These are phyloP conservation scores for Acyrthosiphon pisum DNA, from an alignment of 1,140 invertebrate species.

Conservation along the genomic window DNA sequence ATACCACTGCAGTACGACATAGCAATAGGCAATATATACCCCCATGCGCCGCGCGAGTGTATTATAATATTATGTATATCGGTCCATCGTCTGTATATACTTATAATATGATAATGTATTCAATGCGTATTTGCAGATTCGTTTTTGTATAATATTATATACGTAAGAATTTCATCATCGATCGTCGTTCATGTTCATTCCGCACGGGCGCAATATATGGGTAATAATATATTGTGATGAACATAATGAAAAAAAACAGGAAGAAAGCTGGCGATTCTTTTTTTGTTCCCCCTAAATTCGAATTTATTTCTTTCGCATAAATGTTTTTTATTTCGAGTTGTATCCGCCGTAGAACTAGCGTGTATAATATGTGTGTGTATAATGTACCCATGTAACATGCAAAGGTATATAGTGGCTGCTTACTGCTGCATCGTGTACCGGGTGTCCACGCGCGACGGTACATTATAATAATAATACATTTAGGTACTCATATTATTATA, in stretches of 20 bases:
- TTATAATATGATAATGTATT: constrained; percentile 19
- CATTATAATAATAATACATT: neutral
- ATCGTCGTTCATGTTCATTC: neutral
- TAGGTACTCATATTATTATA: neutral
- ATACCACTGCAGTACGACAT: neutral
- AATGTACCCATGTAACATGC: neutral
- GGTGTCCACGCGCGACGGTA: too few species aligned
- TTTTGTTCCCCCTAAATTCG: neutral
- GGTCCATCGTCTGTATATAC: neutral
- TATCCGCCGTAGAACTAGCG: neutral
- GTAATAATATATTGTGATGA: neutral
- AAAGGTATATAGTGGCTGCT: neutral
- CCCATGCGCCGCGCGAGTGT: neutral
- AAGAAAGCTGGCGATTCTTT: neutral
- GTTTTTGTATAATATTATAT: constrained; percentile 24
- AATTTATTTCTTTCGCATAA: neutral
- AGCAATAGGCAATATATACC: neutral
- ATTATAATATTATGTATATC: neutral
- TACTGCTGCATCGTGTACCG: neutral
- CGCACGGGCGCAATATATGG: neutral
- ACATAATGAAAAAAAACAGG: neutral
- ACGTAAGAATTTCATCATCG: neutral
- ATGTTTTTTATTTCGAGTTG: neutral
- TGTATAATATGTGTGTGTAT: neutral
- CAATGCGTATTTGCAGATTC: constrained; percentile 16